These are phyloP conservation scores for Polylopha cassiicola DNA, from an alignment of 2,888 invertebrate species.

Conservation along the genomic window DNA sequence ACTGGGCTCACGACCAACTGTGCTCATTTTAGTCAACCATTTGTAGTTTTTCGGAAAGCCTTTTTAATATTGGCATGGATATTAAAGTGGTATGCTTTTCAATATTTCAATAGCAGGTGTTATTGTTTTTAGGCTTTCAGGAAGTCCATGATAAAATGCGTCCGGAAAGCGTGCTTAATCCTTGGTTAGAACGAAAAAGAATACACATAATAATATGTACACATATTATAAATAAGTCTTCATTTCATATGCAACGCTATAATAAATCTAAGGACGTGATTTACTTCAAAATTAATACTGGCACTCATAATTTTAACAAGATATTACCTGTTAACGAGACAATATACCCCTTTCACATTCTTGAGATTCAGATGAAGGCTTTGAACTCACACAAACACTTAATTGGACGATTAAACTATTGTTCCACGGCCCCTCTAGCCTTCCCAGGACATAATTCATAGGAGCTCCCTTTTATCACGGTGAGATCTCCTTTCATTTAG, in stretches of 20 bases:
- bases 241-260: not conserved
- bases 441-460: conserved; percentile 68
- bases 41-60: conserved; percentile 20
- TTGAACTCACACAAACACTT: conserved; percentile 64
- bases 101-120: too few species aligned
- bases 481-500: conserved; percentile 68
- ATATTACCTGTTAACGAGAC: conserved; percentile 9
- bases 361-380: conserved; percentile 37
- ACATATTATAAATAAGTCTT: not conserved
- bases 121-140: too few species aligned
- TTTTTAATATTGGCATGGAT: conserved; percentile 12
- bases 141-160: too few species aligned
- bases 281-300: not conserved
- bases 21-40: conserved; percentile 19
- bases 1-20: conserved; percentile 24
- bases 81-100: too few species aligned
- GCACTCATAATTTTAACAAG: not conserved
- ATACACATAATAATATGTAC: too few species aligned
- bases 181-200: too few species aligned
- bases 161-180: not conserved
- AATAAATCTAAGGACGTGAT: not conserved
- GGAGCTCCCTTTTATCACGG: conserved; percentile 64
- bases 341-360: conserved; percentile 35
- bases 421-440: conserved; percentile 58
- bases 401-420: conserved; percentile 76